phyloP scores from a whole-genome alignment of 2,797 vertebrate genomes.

The Lithobates pipiens region DNA sequence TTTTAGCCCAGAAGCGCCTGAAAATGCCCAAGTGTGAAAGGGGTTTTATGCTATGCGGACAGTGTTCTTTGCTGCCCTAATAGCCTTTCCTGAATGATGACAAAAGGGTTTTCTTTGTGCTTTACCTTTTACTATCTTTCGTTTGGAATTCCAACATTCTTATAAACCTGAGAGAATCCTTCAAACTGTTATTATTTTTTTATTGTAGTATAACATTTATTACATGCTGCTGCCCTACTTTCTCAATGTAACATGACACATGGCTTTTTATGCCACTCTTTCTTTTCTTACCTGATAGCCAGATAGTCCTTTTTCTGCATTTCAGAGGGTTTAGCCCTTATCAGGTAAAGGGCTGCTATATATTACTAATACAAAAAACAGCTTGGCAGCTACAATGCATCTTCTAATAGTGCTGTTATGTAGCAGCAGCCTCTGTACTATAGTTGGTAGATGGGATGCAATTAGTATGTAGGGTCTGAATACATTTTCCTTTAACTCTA shows the following conservation, averaged over 20 bases:
- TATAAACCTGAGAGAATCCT: neutral
- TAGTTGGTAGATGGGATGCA: constrained; percentile 78
- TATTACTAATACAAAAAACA: neutral
- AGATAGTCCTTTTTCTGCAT: neutral
- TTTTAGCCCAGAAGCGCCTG: too few species aligned
- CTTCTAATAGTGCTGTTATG: neutral
- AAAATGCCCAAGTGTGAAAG: too few species aligned
- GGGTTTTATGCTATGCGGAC: too few species aligned
- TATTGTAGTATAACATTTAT: neutral
- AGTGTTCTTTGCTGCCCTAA: too few species aligned
- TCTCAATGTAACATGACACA: neutral
- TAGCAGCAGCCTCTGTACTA: neutral
- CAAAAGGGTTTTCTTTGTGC: neutral
- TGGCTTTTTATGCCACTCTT: neutral
- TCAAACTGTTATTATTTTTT: neutral
- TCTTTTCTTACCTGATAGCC: neutral
- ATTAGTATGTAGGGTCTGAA: constrained; percentile 88
- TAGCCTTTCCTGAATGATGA: neutral
- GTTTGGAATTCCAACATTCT: neutral
- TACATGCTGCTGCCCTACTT: neutral
- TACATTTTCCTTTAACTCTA: constrained; percentile 99
- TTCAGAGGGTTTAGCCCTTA: neutral
- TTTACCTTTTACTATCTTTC: neutral
- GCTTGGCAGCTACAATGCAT: neutral
- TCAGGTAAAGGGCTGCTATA: neutral